Conservation (phyloP, 2,113 vertebrate genomes). For the Dendrocopos noguchii region DNA sequence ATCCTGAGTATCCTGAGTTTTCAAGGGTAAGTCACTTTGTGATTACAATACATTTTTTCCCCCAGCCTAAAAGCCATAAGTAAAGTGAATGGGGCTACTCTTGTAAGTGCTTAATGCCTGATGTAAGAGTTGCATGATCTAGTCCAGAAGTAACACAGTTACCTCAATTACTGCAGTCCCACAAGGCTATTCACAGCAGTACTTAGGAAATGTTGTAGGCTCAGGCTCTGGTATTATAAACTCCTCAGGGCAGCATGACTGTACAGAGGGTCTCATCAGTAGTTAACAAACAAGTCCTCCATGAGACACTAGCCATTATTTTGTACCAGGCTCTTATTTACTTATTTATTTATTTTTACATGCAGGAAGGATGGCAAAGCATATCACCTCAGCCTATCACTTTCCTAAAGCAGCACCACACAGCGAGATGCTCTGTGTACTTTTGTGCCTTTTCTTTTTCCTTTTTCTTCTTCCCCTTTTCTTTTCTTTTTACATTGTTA, state of each 20-base stretch:
- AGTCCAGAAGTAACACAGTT: constrained; percentile 55
- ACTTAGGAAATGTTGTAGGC: constrained; percentile 6
- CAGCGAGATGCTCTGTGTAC: not conserved
- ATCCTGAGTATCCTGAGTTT: not conserved
- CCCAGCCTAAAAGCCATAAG: constrained; percentile 43
- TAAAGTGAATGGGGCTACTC: constrained; percentile 6
- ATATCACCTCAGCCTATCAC: not conserved
- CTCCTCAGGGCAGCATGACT: constrained; percentile 48
- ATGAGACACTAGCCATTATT: not conserved
- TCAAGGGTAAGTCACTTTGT: not conserved
- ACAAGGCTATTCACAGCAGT: constrained; percentile 35
- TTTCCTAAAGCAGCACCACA: not conserved
- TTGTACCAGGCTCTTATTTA: not conserved
- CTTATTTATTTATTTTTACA: not conserved
- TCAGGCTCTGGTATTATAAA: constrained; percentile 24
- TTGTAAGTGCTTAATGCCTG: constrained; percentile 43
- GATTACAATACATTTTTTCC: constrained; percentile 12
- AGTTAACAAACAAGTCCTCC: constrained; percentile 53
- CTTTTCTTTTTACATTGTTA: constrained; percentile 18
- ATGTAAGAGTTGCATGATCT: constrained; percentile 35
- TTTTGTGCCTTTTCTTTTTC: not conserved
- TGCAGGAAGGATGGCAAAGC: not conserved
- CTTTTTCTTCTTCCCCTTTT: not conserved
- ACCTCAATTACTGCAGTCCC: constrained; percentile 56
- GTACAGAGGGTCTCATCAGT: constrained; percentile 20